phyloP scores from a whole-genome alignment of 2,113 vertebrate genomes.

The Phaethornis superciliosus region DNA sequence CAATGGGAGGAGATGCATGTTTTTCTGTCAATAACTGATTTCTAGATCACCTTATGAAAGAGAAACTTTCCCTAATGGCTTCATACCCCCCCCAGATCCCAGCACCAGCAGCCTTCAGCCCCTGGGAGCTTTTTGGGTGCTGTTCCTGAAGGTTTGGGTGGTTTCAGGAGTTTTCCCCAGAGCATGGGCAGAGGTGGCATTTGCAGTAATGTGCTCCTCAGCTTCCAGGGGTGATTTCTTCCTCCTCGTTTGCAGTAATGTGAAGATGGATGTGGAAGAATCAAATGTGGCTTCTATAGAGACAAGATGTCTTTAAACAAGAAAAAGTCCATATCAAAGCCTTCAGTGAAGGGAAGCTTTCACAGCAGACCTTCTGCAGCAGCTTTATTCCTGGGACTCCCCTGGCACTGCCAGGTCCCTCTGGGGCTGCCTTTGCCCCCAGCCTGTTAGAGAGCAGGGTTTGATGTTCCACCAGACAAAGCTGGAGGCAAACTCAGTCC shows the following conservation, averaged over 20 bases:
- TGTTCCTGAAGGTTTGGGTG: background rate
- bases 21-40: background rate
- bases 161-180: background rate
- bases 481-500: background rate
- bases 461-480: background rate
- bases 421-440: too few species aligned
- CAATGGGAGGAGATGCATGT: rapidly evolving
- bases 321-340: background rate
- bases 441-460: background rate
- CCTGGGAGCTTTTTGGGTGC: background rate
- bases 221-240: background rate
- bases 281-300: slow-evolving; percentile 47
- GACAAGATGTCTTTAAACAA: background rate
- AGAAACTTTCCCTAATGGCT: background rate
- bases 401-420: too few species aligned
- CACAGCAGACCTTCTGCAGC: background rate
- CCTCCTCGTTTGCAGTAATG: slow-evolving; percentile 7
- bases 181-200: background rate
- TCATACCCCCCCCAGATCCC: background rate
- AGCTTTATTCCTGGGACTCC: background rate
- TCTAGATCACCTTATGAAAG: background rate
- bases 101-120: background rate
- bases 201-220: background rate
- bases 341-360: slow-evolving; percentile 2
- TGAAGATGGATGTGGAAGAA: slow-evolving; percentile 19